Conservation (phyloP, 2,888 invertebrate species). For the Crepidodera aurea region DNA sequence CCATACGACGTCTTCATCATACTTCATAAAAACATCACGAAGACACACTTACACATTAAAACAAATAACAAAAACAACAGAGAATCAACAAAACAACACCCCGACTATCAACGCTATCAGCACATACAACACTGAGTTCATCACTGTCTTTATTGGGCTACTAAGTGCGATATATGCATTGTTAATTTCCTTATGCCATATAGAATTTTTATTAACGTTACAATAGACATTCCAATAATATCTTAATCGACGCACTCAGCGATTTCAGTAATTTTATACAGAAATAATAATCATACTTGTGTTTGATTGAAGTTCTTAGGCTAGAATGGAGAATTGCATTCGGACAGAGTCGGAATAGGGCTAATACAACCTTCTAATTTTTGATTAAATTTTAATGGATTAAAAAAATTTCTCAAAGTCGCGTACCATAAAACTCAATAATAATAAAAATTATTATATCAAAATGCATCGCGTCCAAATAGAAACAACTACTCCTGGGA, state of each 20-base stretch:
- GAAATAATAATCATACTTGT: background rate
- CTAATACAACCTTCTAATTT: no score
- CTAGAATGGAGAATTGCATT: background rate
- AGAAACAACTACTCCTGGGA: no score
- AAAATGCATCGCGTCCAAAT: no score
- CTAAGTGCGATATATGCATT: slow-evolving; percentile 29
- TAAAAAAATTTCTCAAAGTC: no score
- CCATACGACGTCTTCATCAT: background rate
- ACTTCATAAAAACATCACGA: slow-evolving; percentile 1
- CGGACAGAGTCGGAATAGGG: background rate
- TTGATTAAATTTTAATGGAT: no score
- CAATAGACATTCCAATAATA: slow-evolving; percentile 13
- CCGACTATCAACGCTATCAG: background rate
- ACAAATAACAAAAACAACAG: slow-evolving; percentile 6
- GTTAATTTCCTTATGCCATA: slow-evolving; percentile 28
- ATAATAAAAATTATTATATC: no score
- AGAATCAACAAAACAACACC: background rate
- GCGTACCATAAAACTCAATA: no score
- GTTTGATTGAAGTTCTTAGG: background rate
- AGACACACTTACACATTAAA: background rate
- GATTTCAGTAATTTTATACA: background rate
- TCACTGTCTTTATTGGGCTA: slow-evolving; percentile 23
- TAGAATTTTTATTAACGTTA: slow-evolving; percentile 11
- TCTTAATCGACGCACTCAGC: background rate
- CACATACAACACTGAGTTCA: slow-evolving; percentile 1